Percentiles rank a stretch among this genome's conserved stretches.
Evolutionary conservation across 1,140 invertebrate species (phyloP).

Genomic region (Cotesia chilonis): DNA sequence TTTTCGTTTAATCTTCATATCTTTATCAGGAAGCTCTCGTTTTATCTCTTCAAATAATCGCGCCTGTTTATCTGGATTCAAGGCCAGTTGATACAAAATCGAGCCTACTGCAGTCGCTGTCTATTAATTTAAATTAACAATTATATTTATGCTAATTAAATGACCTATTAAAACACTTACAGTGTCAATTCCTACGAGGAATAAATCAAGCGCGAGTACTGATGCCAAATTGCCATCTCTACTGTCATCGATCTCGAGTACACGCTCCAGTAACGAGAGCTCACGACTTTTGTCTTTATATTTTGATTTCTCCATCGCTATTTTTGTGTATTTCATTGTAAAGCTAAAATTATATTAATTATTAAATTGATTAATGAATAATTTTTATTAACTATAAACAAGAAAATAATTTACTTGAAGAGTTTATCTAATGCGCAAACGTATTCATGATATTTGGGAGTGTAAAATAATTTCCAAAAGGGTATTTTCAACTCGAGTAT

Average conservation of each 20-base stretch:
- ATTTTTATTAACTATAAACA: too few relatives aligned
- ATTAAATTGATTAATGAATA: not conserved
- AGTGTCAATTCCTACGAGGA: constrained; percentile 88
- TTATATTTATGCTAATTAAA: not conserved
- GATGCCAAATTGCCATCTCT: constrained; percentile 72
- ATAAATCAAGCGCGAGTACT: constrained; percentile 81
- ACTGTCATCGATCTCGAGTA: constrained; percentile 70
- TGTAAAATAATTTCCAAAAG: constrained; percentile 81
- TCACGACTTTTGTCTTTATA: constrained; percentile 62
- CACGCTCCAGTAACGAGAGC: constrained; percentile 72
- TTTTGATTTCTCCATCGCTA: constrained; percentile 45
- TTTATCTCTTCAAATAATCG: constrained; percentile 77
- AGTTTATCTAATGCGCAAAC: constrained; percentile 75
- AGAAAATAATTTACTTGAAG: constrained; percentile 65
- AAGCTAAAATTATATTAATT: constrained; percentile 61
- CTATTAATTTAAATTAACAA: constrained; percentile 58
- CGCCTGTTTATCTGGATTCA: constrained; percentile 78
- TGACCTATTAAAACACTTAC: constrained; percentile 64
- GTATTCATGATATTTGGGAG: constrained; percentile 78
- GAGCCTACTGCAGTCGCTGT: constrained; percentile 82
- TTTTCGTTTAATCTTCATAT: constrained; percentile 69
- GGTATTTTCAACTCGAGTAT: constrained; percentile 82
- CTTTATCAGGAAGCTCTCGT: constrained; percentile 67
- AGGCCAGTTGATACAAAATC: constrained; percentile 81
- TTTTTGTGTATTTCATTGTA: constrained; percentile 64